phyloP scores from a whole-genome alignment of 23 tunicate species.

The Phallusia fumigata region DNA sequence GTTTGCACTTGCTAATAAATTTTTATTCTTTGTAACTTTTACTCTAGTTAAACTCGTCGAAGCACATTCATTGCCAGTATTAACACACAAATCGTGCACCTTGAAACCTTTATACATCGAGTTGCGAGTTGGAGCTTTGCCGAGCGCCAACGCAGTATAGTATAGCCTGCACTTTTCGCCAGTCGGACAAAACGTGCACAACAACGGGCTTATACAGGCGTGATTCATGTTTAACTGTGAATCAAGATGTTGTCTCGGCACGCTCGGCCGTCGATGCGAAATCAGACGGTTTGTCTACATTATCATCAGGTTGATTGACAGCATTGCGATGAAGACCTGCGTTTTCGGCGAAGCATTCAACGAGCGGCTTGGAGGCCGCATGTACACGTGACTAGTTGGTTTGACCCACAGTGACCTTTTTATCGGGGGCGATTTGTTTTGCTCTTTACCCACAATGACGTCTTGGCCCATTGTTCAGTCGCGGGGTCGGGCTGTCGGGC shows the following conservation, averaged over 20 bases:
- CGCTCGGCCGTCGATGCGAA: not conserved
- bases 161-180: not conserved
- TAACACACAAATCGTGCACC: not conserved
- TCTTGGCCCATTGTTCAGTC: not conserved
- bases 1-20: no score
- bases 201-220: not conserved
- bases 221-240: not conserved
- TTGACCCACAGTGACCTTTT: not conserved
- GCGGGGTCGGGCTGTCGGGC: not conserved
- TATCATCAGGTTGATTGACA: not conserved
- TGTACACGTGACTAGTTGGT: not conserved
- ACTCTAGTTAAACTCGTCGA: no score
- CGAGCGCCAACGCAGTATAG: not conserved
- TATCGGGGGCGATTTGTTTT: not conserved
- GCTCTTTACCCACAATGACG: no score
- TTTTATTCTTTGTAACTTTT: no score
- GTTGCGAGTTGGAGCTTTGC: not conserved
- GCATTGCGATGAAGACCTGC: not conserved
- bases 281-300: conserved; percentile 13
- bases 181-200: not conserved
- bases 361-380: not conserved
- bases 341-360: not conserved
- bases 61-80: no score
- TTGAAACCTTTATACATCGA: not conserved
- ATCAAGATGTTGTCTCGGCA: conserved; percentile 8